A percentile compares a stretch with the other conserved stretches of the same genome.
Evolutionary conservation across 2,797 vertebrate genomes (phyloP).

Genomic region (Smutsia gigantea): DNA sequence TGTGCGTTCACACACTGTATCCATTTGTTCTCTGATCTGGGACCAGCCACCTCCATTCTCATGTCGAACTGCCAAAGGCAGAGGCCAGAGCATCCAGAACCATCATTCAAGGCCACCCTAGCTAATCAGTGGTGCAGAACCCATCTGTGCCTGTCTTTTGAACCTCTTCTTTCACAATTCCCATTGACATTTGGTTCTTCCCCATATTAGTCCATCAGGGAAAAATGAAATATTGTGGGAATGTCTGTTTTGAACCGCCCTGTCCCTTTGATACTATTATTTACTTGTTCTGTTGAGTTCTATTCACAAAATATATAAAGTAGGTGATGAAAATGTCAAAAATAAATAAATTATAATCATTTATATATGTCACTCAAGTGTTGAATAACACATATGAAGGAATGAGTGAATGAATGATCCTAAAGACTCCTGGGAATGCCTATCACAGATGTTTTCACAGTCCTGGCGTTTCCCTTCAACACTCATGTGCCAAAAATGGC

Average conservation of each 20-base stretch:
- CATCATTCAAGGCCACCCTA: no score
- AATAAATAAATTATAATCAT: not conserved
- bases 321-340: not conserved
- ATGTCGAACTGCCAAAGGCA: not conserved
- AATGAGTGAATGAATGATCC: not conserved
- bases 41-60: not conserved
- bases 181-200: not conserved
- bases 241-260: not conserved
- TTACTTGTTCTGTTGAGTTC: not conserved
- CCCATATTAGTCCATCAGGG: not conserved
- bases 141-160: not conserved
- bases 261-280: not conserved
- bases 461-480: not conserved
- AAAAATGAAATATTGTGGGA: not conserved
- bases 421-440: not conserved
- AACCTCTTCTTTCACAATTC: not conserved
- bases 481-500: not conserved
- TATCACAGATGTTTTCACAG: not conserved
- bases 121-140: fast-evolving
- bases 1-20: not conserved
- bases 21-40: not conserved
- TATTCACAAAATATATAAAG: not conserved
- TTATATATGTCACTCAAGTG: not conserved
- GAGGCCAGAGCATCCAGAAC: not conserved
- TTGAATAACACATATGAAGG: not conserved